Percentiles rank a stretch among this genome's conserved stretches.
Conservation (phyloP, 2,888 invertebrate species). For the Lymantria dispar region DNA sequence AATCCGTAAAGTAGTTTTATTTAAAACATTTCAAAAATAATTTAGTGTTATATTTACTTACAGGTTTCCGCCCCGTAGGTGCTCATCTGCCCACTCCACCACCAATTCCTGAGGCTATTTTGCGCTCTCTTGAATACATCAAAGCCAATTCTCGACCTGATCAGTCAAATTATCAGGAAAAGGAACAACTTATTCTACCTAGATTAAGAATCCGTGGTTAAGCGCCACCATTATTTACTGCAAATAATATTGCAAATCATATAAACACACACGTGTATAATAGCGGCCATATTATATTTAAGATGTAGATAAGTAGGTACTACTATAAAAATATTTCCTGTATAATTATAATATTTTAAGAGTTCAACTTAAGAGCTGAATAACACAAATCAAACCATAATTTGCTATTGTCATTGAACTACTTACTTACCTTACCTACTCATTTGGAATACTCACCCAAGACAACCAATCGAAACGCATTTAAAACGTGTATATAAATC, state of each 20-base stretch:
- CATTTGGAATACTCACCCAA: too few relatives aligned
- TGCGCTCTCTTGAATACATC: slow-evolving; percentile 48
- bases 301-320: neutral
- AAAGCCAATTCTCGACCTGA: neutral
- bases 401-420: too few relatives aligned
- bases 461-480: too few relatives aligned
- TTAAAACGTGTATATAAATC: too few relatives aligned
- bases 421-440: too few relatives aligned
- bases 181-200: slow-evolving; percentile 6
- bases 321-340: neutral
- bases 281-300: neutral
- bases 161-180: neutral
- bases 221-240: slow-evolving; percentile 9
- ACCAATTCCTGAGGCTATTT: slow-evolving; percentile 77
- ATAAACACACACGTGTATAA: neutral
- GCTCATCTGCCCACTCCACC: slow-evolving; percentile 78
- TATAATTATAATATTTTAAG: neutral
- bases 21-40: too few relatives aligned
- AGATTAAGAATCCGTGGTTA: slow-evolving; percentile 55
- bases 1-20: too few relatives aligned
- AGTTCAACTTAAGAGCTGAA: too few relatives aligned
- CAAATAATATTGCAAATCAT: neutral
- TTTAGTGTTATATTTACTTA: neutral
- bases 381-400: too few relatives aligned
- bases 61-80: slow-evolving; percentile 78